These are phyloP conservation scores for Eubasilissa regina DNA, from an alignment of 1,140 invertebrate species.

Conservation along the genomic window DNA sequence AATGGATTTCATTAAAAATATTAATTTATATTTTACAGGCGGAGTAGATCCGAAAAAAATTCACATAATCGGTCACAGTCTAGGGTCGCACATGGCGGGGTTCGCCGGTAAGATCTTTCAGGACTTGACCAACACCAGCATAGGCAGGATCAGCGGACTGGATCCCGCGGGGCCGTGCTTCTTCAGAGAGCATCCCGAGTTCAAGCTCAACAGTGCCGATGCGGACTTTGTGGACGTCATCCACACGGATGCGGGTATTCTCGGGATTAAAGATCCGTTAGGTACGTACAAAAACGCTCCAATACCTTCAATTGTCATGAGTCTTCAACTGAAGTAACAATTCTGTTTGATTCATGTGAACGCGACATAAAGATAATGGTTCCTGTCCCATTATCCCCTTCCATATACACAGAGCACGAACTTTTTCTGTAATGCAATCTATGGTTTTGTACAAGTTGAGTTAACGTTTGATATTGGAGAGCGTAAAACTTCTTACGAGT, in stretches of 20 bases:
- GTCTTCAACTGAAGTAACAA: too few relatives aligned
- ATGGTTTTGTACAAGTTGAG: too few relatives aligned
- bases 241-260: conserved; percentile 78
- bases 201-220: conserved; percentile 76
- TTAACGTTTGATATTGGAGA: too few relatives aligned
- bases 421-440: too few relatives aligned
- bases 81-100: conserved; percentile 87
- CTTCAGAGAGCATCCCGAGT: conserved; percentile 69
- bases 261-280: conserved; percentile 66
- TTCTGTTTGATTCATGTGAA: too few relatives aligned
- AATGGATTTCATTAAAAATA: too few relatives aligned
- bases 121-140: conserved; percentile 66
- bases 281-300: conserved; percentile 59
- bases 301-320: too few relatives aligned
- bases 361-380: too few relatives aligned
- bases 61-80: conserved; percentile 87
- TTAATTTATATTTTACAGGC: too few relatives aligned
- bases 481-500: too few relatives aligned
- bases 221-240: conserved; percentile 83
- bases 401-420: too few relatives aligned
- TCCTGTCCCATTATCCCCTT: too few relatives aligned
- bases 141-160: conserved; percentile 78
- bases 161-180: conserved; percentile 83
- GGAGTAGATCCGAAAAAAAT: conserved; percentile 64
- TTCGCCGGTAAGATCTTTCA: conserved; percentile 76